These are phyloP conservation scores for Lycocorax pyrrhopterus DNA, from an alignment of 2,113 vertebrate species.

Conservation along the genomic window DNA sequence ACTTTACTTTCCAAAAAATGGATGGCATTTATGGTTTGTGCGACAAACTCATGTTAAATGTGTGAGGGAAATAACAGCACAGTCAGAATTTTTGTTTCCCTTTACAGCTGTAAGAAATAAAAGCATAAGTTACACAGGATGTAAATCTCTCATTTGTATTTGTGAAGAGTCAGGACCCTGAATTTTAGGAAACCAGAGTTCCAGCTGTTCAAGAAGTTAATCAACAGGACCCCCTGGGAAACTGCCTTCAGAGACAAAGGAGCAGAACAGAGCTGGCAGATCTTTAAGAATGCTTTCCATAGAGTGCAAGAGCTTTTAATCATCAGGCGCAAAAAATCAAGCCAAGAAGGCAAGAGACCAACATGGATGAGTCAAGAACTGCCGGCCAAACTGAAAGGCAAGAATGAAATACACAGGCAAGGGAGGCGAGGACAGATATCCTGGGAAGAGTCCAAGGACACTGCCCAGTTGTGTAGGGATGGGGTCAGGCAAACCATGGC, in stretches of 20 bases:
- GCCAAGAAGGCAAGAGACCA: background rate
- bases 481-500: background rate
- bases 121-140: background rate
- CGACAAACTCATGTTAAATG: background rate
- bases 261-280: background rate
- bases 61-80: background rate
- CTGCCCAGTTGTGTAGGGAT: background rate
- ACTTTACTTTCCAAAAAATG: background rate
- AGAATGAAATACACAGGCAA: background rate
- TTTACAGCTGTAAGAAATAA: background rate
- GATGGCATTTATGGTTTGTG: background rate
- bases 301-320: background rate
- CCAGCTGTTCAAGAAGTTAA: background rate
- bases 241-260: background rate
- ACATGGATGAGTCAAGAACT: background rate
- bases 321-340: background rate
- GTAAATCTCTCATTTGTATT: background rate
- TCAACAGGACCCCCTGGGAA: background rate
- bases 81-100: background rate
- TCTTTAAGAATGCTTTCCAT: background rate
- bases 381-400: background rate
- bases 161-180: background rate
- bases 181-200: background rate
- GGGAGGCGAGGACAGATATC: background rate
- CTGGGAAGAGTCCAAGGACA: background rate